A percentile compares a stretch with the other conserved stretches of the same genome.
These are phyloP conservation scores for Ridgeia piscesae DNA, from an alignment of 1,140 invertebrate genomes.

Conservation along the genomic window DNA sequence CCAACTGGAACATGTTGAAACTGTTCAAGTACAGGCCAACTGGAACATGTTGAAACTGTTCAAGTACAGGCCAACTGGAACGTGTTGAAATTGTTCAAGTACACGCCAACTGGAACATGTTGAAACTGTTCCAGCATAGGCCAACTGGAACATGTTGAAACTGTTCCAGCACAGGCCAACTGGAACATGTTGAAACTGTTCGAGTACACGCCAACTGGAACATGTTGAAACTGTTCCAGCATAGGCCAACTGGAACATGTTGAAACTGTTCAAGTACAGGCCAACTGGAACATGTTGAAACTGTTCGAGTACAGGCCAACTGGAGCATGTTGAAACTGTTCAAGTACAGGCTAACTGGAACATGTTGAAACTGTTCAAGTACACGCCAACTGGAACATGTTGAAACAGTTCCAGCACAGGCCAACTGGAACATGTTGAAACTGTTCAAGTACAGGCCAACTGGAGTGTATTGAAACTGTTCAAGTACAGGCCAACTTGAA, in stretches of 20 bases:
- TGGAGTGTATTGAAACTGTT: neutral
- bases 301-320: no score
- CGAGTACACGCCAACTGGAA: neutral
- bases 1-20: no score
- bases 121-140: neutral
- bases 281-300: slow-evolving; percentile 1
- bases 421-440: neutral
- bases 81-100: neutral
- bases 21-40: no score
- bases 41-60: neutral
- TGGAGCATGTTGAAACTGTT: no score
- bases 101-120: neutral
- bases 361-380: neutral
- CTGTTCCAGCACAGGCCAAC: neutral
- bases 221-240: neutral
- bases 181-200: neutral
- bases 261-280: neutral
- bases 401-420: neutral
- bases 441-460: neutral
- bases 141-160: neutral
- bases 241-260: neutral
- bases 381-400: neutral
- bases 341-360: neutral
- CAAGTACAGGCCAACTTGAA: neutral
- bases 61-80: neutral